Evolutionary conservation across 2,113 vertebrate species (phyloP), one percentile per base, ranked within the genome.

Genomic region (Lynx canadensis): DNA sequence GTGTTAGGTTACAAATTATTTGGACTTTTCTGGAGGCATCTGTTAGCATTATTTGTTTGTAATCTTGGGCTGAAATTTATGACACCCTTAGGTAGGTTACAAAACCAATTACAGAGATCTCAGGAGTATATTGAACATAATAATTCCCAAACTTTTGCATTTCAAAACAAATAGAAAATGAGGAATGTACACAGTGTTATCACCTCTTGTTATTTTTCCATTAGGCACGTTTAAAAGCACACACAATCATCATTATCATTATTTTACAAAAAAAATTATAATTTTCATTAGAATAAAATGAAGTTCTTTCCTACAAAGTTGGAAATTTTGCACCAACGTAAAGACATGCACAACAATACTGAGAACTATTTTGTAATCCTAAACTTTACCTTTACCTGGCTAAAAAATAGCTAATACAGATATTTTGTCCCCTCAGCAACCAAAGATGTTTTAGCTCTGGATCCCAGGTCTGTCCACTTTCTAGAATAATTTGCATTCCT

Each of bases 1-100:
- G 18, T 66, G 57, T 94, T 68, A 83, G 15, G 14, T 66, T 87
- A 81, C 36, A 60, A 63, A 92, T 96, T 96, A 82, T 55, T 88
- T 94, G 60, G 83, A 79, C 6, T 89, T 96, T 78, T 95, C 23
- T 18, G 57, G 13, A 55, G 79, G 1, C 41, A 85, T 89, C 60
- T 95, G 36, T 90, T 90, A 55, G 36, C 27, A 45, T 69, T 85
- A 50, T 68, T 84, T 93, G 36, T 55, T 89, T 89, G 23, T 88
- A 89, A 89, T 55, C 31, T 55, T 85, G 83, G 14, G 12, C 29
- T 78, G 60, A 87, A 83, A 82, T 87, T 91, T 81, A 50, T 83
- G 27, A 52, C 57, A 73, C 15, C 25, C 65, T 82, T 48, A 60
- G 13, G n/a, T 50, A 71, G n/a, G 55, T 89, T 91, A 83, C 92